Evolutionary conservation across 1,140 invertebrate genomes (phyloP).

Genomic region (Drosophila quadrilineata): DNA sequence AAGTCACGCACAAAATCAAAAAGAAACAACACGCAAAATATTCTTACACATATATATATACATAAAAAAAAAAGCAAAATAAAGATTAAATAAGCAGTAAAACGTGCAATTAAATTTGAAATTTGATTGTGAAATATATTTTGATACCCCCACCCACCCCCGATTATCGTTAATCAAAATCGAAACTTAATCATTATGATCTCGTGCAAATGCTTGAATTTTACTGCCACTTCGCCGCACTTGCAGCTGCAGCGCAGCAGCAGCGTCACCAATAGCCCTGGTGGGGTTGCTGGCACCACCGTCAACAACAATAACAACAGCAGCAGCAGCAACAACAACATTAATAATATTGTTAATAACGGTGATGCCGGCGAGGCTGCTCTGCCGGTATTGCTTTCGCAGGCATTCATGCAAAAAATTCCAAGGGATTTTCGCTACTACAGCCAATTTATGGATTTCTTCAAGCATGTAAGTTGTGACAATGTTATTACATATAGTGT

Average conservation of each 20-base stretch:
- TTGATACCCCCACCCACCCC: too few relatives aligned
- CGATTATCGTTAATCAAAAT: conserved; percentile 41
- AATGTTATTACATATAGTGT: neutral
- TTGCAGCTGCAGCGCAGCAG: conserved; percentile 44
- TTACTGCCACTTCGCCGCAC: conserved; percentile 49
- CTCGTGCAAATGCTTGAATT: conserved; percentile 73
- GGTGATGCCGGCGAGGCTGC: conserved; percentile 11
- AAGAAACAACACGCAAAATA: conserved; percentile 8
- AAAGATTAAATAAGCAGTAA: neutral
- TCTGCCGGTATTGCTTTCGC: conserved; percentile 25
- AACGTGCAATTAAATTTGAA: conserved; percentile 26
- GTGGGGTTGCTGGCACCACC: conserved; percentile 1
- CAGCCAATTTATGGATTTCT: conserved; percentile 59
- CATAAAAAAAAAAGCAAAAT: too few relatives aligned
- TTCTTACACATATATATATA: too few relatives aligned
- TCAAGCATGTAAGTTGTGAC: conserved; percentile 63
- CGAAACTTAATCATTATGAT: conserved; percentile 55
- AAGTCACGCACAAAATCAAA: conserved; percentile 37
- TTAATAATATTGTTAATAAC: conserved; percentile 9
- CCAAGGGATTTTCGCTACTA: conserved; percentile 46
- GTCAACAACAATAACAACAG: conserved; percentile 19
- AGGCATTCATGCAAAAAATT: conserved; percentile 52
- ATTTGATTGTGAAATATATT: conserved; percentile 26
- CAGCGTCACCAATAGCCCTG: conserved; percentile 10
- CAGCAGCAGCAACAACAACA: conserved; percentile 16